A percentile compares a stretch with the other conserved stretches of the same genome.
Evolutionary conservation across 2,797 vertebrate genomes (phyloP).

Genomic region (Phrynocephalus guinanensis): DNA sequence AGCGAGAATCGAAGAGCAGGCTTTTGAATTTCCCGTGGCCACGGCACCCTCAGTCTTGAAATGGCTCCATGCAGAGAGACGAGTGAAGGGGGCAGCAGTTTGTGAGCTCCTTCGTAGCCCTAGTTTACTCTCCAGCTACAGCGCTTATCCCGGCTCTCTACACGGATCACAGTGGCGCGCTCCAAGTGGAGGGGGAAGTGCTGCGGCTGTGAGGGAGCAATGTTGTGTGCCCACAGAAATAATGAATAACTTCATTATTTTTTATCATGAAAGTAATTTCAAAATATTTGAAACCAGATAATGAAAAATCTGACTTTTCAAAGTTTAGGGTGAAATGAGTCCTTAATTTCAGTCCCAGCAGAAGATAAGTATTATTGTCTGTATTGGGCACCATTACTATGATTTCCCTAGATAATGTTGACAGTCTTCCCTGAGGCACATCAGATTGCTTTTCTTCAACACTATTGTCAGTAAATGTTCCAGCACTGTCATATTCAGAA

Average conservation of each 20-base stretch:
- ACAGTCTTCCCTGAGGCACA: not conserved
- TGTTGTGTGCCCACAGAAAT: not conserved
- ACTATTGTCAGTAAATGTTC: not conserved
- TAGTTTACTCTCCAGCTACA: too few relatives aligned
- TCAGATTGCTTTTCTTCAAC: constrained; percentile 14
- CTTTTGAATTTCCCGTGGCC: too few relatives aligned
- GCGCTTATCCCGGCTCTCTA: too few relatives aligned
- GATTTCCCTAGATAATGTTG: not conserved
- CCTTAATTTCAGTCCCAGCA: not conserved
- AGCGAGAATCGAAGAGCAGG: too few relatives aligned
- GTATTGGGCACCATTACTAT: not conserved
- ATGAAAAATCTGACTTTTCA: not conserved
- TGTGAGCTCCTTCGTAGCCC: too few relatives aligned
- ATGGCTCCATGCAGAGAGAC: too few relatives aligned
- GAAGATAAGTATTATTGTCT: not conserved
- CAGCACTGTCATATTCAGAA: not conserved
- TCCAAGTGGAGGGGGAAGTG: too few relatives aligned
- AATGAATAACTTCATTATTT: not conserved
- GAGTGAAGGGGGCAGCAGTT: too few relatives aligned
- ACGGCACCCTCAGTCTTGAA: too few relatives aligned
- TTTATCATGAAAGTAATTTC: constrained; percentile 15
- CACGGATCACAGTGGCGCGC: too few relatives aligned
- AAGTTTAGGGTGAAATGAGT: not conserved
- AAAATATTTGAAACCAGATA: not conserved
- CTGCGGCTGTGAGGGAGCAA: too few relatives aligned